Evolutionary conservation across 2,888 invertebrate species (phyloP), one percentile per base, ranked within the genome.

Genomic region (Schizotus pectinicornis): DNA sequence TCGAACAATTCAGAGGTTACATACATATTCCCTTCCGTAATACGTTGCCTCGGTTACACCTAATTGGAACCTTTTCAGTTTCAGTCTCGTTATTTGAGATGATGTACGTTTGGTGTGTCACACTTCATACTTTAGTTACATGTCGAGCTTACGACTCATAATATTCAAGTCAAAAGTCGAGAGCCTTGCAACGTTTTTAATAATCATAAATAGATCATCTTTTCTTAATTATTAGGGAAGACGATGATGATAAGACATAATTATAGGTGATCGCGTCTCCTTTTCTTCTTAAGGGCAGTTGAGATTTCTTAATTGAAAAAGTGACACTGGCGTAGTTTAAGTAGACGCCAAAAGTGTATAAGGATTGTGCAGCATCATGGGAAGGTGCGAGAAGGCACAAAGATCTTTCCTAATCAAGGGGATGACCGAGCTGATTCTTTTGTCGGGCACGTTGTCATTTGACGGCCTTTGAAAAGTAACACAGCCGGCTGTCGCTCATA

Each of bases 341-440:
- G 67, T 68, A 66, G 63, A 63, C 63, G 64, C 61, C 50, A 56
- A 62, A 61, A 59, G 64, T 63, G 65, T 65, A 65, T 59, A 64
- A 36, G 50, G 61, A 73, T 77, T 78, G 64, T 77, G 77, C 76
- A 69, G 68, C 69, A 76, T 79, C 79, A 78, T 77, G 74, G 74
- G 71, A 73, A 76, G 76, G 76, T 74, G 73, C 76, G 73, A 74
- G 77, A 76, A 72, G 48, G 65, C 64, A 65, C 46, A 60, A 69
- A 72, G 73, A 77, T 78, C 74, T 75, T 73, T 76, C 77, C 77
- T 78, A 79, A 79, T 79, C 78, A 79, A 79, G 75, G 70, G 68
- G 76, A 79, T 79, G 79, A 79, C 78, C 72, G 55, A 53, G 72
- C 70, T 70, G 64, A 69, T 65, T 72, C 69, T 65, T 67, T 72